Percentiles rank a stretch among this genome's conserved stretches.
Evolutionary conservation across 1,140 invertebrate genomes (phyloP).

Genomic region (Pararge aegeria): DNA sequence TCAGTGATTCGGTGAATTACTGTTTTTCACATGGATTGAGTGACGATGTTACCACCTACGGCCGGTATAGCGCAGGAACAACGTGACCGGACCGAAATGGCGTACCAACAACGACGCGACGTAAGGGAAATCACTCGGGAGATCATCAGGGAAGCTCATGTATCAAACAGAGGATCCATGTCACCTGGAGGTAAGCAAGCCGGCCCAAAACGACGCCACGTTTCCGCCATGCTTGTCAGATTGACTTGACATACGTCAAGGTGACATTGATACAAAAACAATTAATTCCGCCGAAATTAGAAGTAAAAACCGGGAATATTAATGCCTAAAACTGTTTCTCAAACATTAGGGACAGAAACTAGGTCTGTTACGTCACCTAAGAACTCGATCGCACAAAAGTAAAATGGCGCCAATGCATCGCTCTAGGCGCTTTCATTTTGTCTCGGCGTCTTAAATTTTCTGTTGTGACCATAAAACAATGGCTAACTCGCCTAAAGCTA

Average conservation of each 20-base stretch:
- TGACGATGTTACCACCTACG: constrained; percentile 77
- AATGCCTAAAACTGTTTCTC: constrained; percentile 19
- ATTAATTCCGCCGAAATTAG: constrained; percentile 48
- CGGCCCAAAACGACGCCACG: constrained; percentile 75
- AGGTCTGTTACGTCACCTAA: constrained; percentile 69
- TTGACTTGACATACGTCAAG: constrained; percentile 77
- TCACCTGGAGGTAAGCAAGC: constrained; percentile 75
- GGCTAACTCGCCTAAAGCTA: background rate
- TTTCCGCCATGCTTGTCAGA: constrained; percentile 77
- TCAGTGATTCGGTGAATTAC: constrained; percentile 40
- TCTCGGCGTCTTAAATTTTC: background rate
- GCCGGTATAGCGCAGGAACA: constrained; percentile 68
- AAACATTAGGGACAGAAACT: constrained; percentile 43
- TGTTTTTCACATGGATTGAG: constrained; percentile 67
- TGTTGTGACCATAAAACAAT: background rate
- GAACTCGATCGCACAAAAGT: constrained; percentile 57
- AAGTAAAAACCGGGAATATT: constrained; percentile 37
- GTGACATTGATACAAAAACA: constrained; percentile 75
- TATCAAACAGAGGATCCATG: constrained; percentile 65
- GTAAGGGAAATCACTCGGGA: constrained; percentile 72
- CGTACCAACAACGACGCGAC: constrained; percentile 71
- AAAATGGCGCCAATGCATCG: constrained; percentile 79
- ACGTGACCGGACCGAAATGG: constrained; percentile 68
- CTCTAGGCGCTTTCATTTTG: constrained; percentile 25
- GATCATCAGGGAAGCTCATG: constrained; percentile 68